These are phyloP conservation scores for Isurus oxyrinchus DNA, from an alignment of 2,113 vertebrate genomes.

Conservation along the genomic window DNA sequence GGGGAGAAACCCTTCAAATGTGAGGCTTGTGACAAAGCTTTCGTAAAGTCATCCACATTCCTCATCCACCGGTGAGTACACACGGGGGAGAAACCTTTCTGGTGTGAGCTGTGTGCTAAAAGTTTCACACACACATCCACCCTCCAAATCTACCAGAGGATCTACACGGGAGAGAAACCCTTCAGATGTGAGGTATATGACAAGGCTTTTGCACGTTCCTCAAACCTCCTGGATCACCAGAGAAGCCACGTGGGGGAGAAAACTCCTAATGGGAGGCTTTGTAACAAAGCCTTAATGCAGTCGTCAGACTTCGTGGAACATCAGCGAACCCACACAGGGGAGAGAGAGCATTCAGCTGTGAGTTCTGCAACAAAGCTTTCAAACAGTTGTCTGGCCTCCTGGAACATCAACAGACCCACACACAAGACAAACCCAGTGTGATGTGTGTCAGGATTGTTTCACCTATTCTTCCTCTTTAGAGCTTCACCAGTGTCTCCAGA, in stretches of 20 bases:
- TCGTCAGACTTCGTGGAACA: not conserved
- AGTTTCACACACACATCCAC: not conserved
- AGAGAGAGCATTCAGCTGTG: too few relatives aligned
- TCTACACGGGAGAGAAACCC: not conserved
- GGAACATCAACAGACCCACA: not conserved
- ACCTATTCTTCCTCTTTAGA: not conserved
- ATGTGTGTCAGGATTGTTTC: not conserved
- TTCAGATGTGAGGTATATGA: not conserved
- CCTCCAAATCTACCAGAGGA: not conserved
- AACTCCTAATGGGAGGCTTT: not conserved
- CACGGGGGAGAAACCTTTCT: not conserved
- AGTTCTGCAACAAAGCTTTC: too few relatives aligned
- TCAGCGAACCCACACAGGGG: too few relatives aligned
- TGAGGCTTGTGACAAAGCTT: not conserved
- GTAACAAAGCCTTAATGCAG: not conserved
- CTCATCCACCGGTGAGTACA: not conserved
- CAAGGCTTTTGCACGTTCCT: not conserved
- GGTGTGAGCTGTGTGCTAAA: not conserved
- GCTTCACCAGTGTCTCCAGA: not conserved
- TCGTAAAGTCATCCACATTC: not conserved
- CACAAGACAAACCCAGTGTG: not conserved
- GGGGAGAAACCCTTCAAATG: not conserved
- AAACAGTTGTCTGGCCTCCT: too few relatives aligned
- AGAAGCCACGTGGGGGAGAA: not conserved
- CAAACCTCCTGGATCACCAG: not conserved